Percentiles rank a stretch among this genome's conserved stretches.
Conservation (phyloP, 2,888 invertebrate genomes). For the Petrolisthes cinctipes region DNA sequence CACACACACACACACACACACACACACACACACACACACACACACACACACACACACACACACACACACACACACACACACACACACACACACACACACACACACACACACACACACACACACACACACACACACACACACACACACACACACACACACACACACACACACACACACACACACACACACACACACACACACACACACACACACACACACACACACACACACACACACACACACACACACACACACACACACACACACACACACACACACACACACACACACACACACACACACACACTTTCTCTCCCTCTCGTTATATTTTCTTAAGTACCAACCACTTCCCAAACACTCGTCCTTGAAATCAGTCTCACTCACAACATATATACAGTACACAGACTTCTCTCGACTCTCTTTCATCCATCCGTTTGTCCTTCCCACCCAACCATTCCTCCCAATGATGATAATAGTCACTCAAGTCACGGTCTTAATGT, state of each 20-base stretch:
- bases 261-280: not conserved
- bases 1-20: conserved; percentile 3
- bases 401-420: not conserved
- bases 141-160: conserved; percentile 24
- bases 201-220: conserved; percentile 27
- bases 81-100: not conserved
- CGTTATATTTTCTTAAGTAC: too few species aligned
- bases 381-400: too few species aligned
- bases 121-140: conserved; percentile 24
- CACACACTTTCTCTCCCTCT: too few species aligned
- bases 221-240: too few species aligned
- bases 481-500: not conserved
- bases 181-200: conserved; percentile 13
- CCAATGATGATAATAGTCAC: not conserved
- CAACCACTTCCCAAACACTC: too few species aligned
- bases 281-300: not conserved
- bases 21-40: not conserved
- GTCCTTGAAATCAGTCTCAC: too few species aligned
- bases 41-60: not conserved
- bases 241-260: not conserved
- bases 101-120: not conserved
- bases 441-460: not conserved
- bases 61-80: conserved; percentile 11
- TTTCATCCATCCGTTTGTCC: not conserved
- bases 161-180: conserved; percentile 7